Evolutionary conservation across 1,140 invertebrate species (phyloP), one percentile per base, ranked within the genome.

Genomic region (Metaphire vulgaris): DNA sequence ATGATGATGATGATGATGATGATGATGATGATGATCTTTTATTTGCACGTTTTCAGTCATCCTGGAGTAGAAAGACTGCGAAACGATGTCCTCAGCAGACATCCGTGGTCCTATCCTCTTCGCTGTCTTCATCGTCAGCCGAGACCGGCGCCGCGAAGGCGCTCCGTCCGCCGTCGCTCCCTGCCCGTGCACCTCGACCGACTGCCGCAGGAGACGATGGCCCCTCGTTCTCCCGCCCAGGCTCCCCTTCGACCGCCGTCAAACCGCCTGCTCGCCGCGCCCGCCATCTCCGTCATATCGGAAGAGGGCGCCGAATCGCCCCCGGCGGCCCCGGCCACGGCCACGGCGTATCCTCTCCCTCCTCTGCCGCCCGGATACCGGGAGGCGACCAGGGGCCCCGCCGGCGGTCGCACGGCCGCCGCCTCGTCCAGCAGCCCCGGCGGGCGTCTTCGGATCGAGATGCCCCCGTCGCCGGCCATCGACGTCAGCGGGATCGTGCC

Each of bases 1-100:
- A 56, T 56, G 41, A 56, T 56, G 41, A 56, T 56, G 41, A 56
- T 56, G 41, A 56, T 56, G 41, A 56, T 56, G 41, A 56, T 56
- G 41, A 56, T 56, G 41, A 56, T 56, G 41, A 56, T 56, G 41
- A 56, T 56, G 41, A 56, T 56, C n/a, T n/a, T n/a, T n/a, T n/a
- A n/a, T n/a, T n/a, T n/a, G n/a, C n/a, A n/a, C n/a, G n/a, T 56
- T 56, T 56, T 56, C 21, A 56, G 41, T 56, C 41, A 21, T 56
- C 41, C 41, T 6, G 41, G 6, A 6, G 41, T 56, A 6, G 41
- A 56, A 56, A 56, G 41, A 6, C 41, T 56, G 6, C 41, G 41
- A 56, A 21, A 6, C 21, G 41, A 56, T 12, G 21, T 56, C 6
- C 41, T 56, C 6, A 56, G 41, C 41, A 56, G 21, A 21, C 41